Percentiles rank a stretch among this genome's conserved stretches.
Evolutionary conservation across 2,113 vertebrate genomes (phyloP).

Genomic region (Grallaria varia): DNA sequence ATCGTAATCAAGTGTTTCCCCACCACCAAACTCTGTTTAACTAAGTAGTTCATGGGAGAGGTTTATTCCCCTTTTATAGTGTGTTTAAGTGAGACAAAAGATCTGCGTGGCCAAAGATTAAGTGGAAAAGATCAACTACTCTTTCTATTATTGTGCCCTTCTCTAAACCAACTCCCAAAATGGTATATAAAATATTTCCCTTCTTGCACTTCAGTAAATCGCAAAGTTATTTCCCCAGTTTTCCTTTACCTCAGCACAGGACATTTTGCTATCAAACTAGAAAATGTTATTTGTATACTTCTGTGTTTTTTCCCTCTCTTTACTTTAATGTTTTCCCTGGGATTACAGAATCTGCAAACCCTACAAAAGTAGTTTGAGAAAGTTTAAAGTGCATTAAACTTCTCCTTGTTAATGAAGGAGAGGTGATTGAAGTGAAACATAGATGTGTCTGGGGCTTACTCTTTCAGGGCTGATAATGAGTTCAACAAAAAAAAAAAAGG

Average conservation of each 20-base stretch:
- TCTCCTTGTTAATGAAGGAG: neutral
- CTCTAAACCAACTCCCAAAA: conserved; percentile 35
- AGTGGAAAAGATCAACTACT: conserved; percentile 24
- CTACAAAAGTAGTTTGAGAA: neutral
- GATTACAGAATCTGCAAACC: neutral
- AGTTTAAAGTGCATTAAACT: neutral
- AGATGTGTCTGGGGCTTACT: neutral
- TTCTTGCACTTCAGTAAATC: neutral
- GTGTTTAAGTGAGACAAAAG: conserved; percentile 59
- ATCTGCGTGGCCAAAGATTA: conserved; percentile 62
- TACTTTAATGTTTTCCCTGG: neutral
- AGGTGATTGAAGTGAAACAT: neutral
- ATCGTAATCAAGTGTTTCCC: conserved; percentile 38
- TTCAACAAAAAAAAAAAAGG: neutral
- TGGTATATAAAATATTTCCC: neutral
- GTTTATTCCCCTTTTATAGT: conserved; percentile 57
- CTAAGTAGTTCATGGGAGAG: conserved; percentile 45
- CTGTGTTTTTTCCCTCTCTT: neutral
- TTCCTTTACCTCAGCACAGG: neutral
- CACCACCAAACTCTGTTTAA: neutral
- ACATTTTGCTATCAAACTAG: neutral
- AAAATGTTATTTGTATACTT: neutral
- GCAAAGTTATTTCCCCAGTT: neutral
- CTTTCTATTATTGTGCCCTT: conserved; percentile 31
- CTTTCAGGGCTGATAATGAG: conserved; percentile 26